Evolutionary conservation across 2,888 invertebrate species (phyloP), one percentile per base, ranked within the genome.

Genomic region (Temnothorax unifasciatus): DNA sequence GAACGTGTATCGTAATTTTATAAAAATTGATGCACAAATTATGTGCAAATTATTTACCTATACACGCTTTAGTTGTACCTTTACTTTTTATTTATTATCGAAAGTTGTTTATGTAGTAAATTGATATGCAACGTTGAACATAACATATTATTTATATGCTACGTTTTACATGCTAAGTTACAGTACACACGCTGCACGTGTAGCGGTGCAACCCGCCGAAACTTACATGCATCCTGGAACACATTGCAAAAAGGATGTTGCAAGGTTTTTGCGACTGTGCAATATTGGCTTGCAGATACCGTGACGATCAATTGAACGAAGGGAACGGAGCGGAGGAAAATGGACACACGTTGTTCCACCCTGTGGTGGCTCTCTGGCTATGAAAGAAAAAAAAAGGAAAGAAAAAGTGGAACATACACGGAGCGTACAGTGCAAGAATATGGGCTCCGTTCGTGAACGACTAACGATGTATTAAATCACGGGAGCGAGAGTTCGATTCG

Each of bases 391-490:
- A 59, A 44, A 54, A 25, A 59, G 44, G 2, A 52, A 52, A 38
- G 18, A 18, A 79, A 77, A 68, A 77, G 34, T 47, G 21, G 21
- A 69, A 25, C 77, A 11, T 29, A 25, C 15, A 25, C 21, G 29
- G 18, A 34, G 47, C 44, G 4, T 52, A 77, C 29, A 18, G 21
- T 1, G 25, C 47, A 81, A 81, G 73, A 71, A 73, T 73, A 71
- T 44, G 29, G 18, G 13, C 38, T 81, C 9, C 38, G 38, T 38
- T 71, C 29, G 41, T 44, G 15, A n/a, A 15, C 41, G 21, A 34
- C 69, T 81, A 82, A 82, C 82, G 76, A 75, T 63, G 44, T 59
- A 76, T 63, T 82, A 82, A 82, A 76, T 63, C 76, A 64, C n/a
- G 13, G 21, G n/a, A 41, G 59, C 15, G 38, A 61, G n/a, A 75